Evolutionary conservation across 2,797 vertebrate genomes (phyloP), one percentile per base, ranked within the genome.

Genomic region (Melanotaenia parkinsoni): DNA sequence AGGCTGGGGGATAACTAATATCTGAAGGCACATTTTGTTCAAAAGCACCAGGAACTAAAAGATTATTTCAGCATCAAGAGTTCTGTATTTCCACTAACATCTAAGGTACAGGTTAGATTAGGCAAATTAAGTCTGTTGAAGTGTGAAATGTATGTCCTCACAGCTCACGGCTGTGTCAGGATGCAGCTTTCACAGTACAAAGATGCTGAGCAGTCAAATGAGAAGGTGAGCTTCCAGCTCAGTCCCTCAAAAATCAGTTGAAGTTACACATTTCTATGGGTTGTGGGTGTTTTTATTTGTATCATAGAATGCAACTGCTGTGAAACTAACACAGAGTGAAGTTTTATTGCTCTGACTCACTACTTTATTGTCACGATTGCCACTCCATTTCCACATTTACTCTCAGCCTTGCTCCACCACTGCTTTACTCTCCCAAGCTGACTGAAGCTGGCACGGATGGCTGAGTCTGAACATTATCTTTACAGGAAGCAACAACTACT

Each of bases 111-210:
- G 10, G 32, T 11, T 4, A 18, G 66, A 68, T 24, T 20, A 50
- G n/a, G 14, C 40, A 35, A 26, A 57, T 20, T 57, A 47, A 58
- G 14, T 57, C 35, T 63, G n/a, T 5, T 56, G 30, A 56, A 71
- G 14, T 8, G 60, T 57, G 61, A 70, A 53, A 37, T 56, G 26
- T 56, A 5, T 56, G 22, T 56, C 26, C 2, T 56, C 53, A 4
- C 24, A 3, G 24, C 2, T 56, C 53, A 4, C 24, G 4, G 24
- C 24, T 54, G 24, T 54, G 53, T 28, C 3, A 5, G 24, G 13
- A 26, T 56, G 24, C 53, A 53, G 50, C 50, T 28, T 2, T 16
- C 26, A 30, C 53, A 10, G 51, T 26, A 28, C 51, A 54, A 28
- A 54, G 51, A 54, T 12, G 2, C 51, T 28, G 24, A 54, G 11